Evolutionary conservation across 2,113 vertebrate genomes (phyloP).

Genomic region (Bos javanicus): DNA sequence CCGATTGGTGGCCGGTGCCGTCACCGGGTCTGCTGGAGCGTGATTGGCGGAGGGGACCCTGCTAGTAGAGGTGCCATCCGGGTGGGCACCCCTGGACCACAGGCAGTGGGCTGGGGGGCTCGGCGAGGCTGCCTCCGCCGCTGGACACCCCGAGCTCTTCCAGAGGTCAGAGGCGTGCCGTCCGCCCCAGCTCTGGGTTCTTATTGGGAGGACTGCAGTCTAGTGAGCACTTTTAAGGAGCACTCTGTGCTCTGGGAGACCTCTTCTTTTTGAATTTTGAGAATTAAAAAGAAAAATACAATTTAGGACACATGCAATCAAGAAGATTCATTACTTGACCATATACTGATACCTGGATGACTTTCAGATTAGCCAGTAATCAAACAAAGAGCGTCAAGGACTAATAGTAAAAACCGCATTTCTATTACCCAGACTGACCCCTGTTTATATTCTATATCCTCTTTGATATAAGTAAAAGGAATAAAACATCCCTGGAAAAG

Average conservation of each 20-base stretch:
- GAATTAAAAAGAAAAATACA: background rate
- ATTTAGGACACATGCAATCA: background rate
- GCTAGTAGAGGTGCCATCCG: fast-evolving
- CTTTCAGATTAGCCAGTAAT: background rate
- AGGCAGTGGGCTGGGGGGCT: background rate
- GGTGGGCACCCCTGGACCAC: background rate
- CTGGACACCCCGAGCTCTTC: background rate
- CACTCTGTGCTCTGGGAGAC: background rate
- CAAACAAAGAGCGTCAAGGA: background rate
- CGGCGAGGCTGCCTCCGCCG: background rate
- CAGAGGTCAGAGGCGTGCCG: background rate
- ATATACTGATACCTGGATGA: background rate
- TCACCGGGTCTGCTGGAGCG: background rate
- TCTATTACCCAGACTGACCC: background rate
- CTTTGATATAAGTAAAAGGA: background rate
- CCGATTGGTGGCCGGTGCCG: background rate
- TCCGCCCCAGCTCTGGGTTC: background rate
- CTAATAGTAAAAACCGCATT: background rate
- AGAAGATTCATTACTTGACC: background rate
- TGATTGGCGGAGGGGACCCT: background rate
- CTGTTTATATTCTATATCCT: background rate
- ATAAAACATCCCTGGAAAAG: background rate
- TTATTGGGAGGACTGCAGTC: background rate
- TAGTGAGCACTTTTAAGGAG: background rate
- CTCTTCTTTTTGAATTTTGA: background rate